Conservation (phyloP, 2,888 invertebrate genomes). For the Spisula solida region DNA sequence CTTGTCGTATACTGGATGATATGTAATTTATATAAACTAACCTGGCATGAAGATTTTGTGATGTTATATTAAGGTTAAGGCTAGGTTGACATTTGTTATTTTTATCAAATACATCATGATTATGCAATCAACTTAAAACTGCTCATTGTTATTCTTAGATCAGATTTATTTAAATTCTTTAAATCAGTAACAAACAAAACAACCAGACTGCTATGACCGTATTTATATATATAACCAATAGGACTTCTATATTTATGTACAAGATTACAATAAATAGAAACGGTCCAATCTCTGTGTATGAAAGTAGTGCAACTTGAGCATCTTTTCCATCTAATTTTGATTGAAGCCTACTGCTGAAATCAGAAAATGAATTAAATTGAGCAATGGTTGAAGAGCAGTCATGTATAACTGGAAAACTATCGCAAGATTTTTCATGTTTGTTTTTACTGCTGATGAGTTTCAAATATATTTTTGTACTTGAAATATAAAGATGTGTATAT, state of each 20-base stretch:
- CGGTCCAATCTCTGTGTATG: too few species aligned
- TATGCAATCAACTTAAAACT: neutral
- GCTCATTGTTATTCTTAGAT: conserved; percentile 1
- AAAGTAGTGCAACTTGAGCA: too few species aligned
- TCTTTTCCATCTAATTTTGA: neutral
- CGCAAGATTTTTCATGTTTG: neutral
- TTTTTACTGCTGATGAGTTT: conserved; percentile 60
- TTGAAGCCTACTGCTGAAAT: neutral
- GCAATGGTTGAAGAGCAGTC: neutral
- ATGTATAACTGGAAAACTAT: neutral
- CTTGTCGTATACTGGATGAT: conserved; percentile 44
- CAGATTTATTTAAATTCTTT: conserved; percentile 11
- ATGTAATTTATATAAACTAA: neutral
- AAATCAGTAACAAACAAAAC: neutral
- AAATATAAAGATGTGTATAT: conserved; percentile 33
- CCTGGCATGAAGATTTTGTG: conserved; percentile 1
- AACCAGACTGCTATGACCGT: too few species aligned
- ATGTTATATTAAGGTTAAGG: neutral
- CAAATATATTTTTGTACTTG: conserved; percentile 56
- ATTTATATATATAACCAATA: too few species aligned
- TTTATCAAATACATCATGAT: neutral
- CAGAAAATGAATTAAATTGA: neutral
- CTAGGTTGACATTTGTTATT: neutral
- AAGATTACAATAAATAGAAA: too few species aligned
- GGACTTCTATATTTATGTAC: too few species aligned